phyloP scores from a whole-genome alignment of 2,888 invertebrate species.

The Sphaeridia pumilis region DNA sequence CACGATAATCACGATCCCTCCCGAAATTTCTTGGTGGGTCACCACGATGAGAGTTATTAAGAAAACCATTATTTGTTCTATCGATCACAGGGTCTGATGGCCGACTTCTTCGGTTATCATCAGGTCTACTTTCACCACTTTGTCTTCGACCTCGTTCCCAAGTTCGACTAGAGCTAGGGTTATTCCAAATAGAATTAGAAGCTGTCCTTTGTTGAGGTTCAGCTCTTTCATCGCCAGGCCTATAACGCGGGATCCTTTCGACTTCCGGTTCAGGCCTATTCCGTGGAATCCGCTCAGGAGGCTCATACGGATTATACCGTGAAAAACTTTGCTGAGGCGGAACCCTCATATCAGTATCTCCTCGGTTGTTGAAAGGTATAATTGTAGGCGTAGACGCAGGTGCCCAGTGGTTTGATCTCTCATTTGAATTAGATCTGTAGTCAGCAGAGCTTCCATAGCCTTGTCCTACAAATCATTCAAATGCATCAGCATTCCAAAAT shows the following conservation, averaged over 20 bases:
- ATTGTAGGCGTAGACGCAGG: background rate
- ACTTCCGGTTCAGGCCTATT: background rate
- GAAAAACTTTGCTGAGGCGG: no score
- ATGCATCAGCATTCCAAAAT: no score
- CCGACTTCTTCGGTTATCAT: no score
- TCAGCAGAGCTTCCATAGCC: background rate
- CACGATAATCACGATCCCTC: constrained; percentile 13
- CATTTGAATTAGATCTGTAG: background rate
- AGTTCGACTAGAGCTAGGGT: background rate
- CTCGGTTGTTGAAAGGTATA: background rate
- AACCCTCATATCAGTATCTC: constrained; percentile 16
- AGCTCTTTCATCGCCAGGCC: background rate
- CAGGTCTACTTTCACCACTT: background rate
- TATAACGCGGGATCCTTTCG: no score
- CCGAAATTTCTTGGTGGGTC: constrained; percentile 2
- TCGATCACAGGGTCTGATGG: no score
- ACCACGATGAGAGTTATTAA: no score
- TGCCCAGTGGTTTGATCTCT: constrained; percentile 3
- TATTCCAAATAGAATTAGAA: background rate
- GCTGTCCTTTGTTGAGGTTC: background rate
- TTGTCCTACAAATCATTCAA: background rate
- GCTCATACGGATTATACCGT: background rate
- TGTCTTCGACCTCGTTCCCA: background rate
- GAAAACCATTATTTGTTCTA: no score
- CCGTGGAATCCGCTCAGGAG: background rate